phyloP scores from a whole-genome alignment of 2,888 invertebrate species.

The Platerodrilus igneus region DNA sequence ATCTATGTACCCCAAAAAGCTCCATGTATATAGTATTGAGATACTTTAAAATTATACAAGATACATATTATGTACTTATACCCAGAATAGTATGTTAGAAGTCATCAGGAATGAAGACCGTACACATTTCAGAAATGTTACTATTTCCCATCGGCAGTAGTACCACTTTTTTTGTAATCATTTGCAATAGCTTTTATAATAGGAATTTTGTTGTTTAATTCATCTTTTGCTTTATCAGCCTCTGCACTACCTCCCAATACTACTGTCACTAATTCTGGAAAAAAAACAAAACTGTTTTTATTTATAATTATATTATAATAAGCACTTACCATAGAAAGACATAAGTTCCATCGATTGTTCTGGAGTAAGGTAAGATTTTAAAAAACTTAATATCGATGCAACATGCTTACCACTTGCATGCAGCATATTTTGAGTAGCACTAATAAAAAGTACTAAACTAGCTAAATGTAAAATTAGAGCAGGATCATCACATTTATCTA shows the following conservation, averaged over 20 bases:
- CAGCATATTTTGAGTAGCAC: slow-evolving; percentile 73
- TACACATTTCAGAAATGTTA: no score
- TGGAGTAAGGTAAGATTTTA: slow-evolving; percentile 64
- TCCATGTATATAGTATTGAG: no score
- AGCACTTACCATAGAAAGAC: slow-evolving; percentile 69
- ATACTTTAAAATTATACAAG: no score
- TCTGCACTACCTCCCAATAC: slow-evolving; percentile 55
- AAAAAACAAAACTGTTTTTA: slow-evolving; percentile 19
- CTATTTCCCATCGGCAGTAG: no score
- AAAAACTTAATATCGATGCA: slow-evolving; percentile 67
- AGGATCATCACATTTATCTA: slow-evolving; percentile 69
- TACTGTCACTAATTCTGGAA: slow-evolving; percentile 62
- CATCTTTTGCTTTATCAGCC: slow-evolving; percentile 49
- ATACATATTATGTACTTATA: no score
- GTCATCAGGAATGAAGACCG: no score
- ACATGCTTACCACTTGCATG: slow-evolving; percentile 95
- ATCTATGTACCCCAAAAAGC: no score
- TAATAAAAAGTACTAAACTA: slow-evolving; percentile 73
- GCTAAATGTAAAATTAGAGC: slow-evolving; percentile 75
- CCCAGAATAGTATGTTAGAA: no score
- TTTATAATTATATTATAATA: not conserved
- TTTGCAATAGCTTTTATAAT: slow-evolving; percentile 53
- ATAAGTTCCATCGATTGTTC: slow-evolving; percentile 63
- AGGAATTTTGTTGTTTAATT: slow-evolving; percentile 49
- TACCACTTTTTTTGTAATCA: slow-evolving; percentile 52